Percentiles rank a stretch among this genome's conserved stretches.
These are phyloP conservation scores for Empis stercorea DNA, from an alignment of 2,888 invertebrate genomes.

Conservation along the genomic window DNA sequence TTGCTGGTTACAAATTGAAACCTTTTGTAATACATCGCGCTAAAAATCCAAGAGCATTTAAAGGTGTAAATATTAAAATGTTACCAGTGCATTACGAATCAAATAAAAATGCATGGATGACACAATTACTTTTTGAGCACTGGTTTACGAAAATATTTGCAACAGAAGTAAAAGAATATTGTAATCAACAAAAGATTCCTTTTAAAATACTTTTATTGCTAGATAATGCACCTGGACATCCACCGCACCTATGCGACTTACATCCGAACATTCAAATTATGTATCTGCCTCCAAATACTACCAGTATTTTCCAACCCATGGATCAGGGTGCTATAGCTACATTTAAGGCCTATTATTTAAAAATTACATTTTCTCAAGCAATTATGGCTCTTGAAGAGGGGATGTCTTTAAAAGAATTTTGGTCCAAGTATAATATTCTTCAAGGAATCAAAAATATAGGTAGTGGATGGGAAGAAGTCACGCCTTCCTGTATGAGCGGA, in stretches of 20 bases:
- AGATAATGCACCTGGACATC: conserved; percentile 12
- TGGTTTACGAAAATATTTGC: conserved; percentile 8
- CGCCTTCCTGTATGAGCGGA: no score
- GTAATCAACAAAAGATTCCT: conserved; percentile 9
- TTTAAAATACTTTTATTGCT: conserved; percentile 9
- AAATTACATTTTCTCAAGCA: conserved; percentile 11
- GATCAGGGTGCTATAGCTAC: conserved; percentile 21
- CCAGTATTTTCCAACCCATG: conserved; percentile 18
- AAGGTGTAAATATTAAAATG: conserved; percentile 14
- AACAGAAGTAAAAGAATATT: conserved; percentile 12
- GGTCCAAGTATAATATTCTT: no score
- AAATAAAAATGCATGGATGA: conserved; percentile 20
- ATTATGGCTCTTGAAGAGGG: conserved; percentile 9
- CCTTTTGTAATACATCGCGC: no score
- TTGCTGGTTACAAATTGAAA: conserved; percentile 19
- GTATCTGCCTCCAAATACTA: conserved; percentile 19
- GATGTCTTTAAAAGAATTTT: conserved; percentile 7
- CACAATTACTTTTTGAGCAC: conserved; percentile 10
- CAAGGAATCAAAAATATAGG: no score
- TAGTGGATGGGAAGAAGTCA: no score
- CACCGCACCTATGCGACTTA: neutral
- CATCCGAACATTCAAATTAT: conserved; percentile 13
- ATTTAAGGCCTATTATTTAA: conserved; percentile 20
- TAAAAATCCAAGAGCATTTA: conserved; percentile 20
- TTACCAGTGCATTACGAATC: conserved; percentile 20